A percentile compares a stretch with the other conserved stretches of the same genome.
phyloP scores from a whole-genome alignment of 2,888 invertebrate species.

The Eupithecia insigniata region DNA sequence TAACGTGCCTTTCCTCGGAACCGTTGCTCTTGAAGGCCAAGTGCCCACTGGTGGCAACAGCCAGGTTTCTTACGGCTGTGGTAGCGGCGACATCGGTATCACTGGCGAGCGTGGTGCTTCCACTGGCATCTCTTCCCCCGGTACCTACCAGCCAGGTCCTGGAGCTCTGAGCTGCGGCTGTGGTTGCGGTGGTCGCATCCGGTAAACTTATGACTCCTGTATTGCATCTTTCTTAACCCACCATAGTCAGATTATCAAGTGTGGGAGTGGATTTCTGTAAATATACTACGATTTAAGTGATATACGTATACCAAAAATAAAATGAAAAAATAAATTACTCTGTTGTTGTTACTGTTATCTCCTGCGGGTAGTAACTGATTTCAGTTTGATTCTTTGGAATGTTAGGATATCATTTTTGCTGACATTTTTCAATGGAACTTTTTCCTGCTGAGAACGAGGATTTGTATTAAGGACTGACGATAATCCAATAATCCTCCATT shows the following conservation, averaged over 20 bases:
- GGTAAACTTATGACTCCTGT: neutral
- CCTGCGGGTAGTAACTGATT: neutral
- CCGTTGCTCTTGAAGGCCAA: slow-evolving; percentile 51
- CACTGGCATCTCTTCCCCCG: slow-evolving; percentile 37
- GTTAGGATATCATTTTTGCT: too few species aligned
- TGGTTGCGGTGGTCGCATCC: slow-evolving; percentile 30
- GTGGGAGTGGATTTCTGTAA: slow-evolving; percentile 2
- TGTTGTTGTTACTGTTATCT: neutral
- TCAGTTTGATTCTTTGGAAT: too few species aligned
- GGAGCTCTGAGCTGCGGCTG: slow-evolving; percentile 27
- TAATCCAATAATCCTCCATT: too few species aligned
- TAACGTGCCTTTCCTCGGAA: slow-evolving; percentile 54
- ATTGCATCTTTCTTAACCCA: neutral
- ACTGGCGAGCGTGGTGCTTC: slow-evolving; percentile 40
- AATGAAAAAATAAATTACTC: neutral
- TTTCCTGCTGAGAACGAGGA: too few species aligned
- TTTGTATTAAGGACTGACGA: too few species aligned
- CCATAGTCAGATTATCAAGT: neutral
- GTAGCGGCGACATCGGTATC: slow-evolving; percentile 44
- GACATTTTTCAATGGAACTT: too few species aligned
- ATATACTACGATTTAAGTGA: neutral
- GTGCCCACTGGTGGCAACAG: slow-evolving; percentile 50
- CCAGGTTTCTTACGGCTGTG: slow-evolving; percentile 49
- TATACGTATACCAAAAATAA: neutral
- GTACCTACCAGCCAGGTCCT: slow-evolving; percentile 19